Conservation (phyloP, 2,888 invertebrate species). For the Rhagonycha lutea region DNA sequence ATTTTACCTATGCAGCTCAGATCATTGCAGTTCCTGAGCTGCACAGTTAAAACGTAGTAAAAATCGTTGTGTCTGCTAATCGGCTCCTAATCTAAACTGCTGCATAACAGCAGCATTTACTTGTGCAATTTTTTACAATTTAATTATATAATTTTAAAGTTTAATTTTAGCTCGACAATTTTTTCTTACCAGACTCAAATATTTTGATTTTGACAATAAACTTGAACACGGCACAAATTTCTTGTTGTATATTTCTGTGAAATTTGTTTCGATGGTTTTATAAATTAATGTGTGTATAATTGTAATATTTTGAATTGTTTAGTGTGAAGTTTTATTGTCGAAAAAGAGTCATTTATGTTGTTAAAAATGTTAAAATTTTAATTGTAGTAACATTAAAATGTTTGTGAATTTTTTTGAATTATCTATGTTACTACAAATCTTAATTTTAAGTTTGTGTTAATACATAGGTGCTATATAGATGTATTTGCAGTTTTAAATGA, state of each 20-base stretch:
- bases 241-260: neutral
- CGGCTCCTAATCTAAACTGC: neutral
- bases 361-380: neutral
- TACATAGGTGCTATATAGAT: neutral
- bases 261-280: neutral
- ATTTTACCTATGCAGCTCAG: no score
- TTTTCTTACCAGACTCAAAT: neutral
- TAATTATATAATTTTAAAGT: neutral
- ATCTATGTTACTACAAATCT: neutral
- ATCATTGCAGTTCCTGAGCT: no score
- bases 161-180: neutral
- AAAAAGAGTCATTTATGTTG: neutral
- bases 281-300: neutral
- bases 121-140: neutral
- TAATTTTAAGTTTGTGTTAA: conserved; percentile 1
- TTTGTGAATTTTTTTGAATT: neutral
- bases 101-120: neutral
- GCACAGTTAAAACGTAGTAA: no score
- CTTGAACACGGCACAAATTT: neutral
- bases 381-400: neutral
- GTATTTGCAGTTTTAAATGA: neutral
- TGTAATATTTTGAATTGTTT: neutral
- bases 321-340: neutral
- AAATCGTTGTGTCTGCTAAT: no score
- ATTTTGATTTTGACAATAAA: neutral